These are phyloP conservation scores for Maconellicoccus hirsutus DNA, from an alignment of 1,140 invertebrate genomes.

Conservation along the genomic window DNA sequence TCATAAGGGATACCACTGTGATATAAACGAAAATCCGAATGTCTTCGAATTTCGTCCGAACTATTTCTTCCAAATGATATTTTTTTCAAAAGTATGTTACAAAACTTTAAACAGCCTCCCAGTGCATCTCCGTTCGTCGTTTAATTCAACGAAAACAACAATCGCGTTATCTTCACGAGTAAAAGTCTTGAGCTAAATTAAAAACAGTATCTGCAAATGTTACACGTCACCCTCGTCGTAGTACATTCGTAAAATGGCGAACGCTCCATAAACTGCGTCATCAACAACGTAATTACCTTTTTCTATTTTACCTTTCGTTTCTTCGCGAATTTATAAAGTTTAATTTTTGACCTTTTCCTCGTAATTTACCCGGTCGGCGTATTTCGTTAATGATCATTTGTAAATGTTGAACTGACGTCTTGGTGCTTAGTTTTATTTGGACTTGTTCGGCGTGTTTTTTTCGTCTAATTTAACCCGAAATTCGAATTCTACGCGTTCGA, in stretches of 20 bases:
- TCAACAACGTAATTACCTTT: not conserved
- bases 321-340: not conserved
- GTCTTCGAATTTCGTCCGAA: too few species aligned
- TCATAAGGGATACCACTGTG: too few species aligned
- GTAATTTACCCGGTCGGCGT: not conserved
- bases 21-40: too few species aligned
- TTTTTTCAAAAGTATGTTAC: too few species aligned
- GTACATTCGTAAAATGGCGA: not conserved
- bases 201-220: not conserved
- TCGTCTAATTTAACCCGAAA: too few species aligned
- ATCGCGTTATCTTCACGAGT: conserved; percentile 9
- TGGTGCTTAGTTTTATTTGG: too few species aligned
- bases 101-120: too few species aligned
- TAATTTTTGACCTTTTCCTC: not conserved
- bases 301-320: not conserved
- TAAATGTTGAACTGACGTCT: too few species aligned
- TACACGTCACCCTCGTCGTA: not conserved
- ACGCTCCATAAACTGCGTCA: not conserved
- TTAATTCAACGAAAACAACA: conserved; percentile 12
- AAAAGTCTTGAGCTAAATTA: conserved; percentile 11
- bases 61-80: too few species aligned
- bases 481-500: too few species aligned
- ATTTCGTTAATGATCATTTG: not conserved
- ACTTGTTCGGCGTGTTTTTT: too few species aligned
- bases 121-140: not conserved